Evolutionary conservation across 1,140 invertebrate genomes (phyloP).

Genomic region (Leptinotarsa lineolata): DNA sequence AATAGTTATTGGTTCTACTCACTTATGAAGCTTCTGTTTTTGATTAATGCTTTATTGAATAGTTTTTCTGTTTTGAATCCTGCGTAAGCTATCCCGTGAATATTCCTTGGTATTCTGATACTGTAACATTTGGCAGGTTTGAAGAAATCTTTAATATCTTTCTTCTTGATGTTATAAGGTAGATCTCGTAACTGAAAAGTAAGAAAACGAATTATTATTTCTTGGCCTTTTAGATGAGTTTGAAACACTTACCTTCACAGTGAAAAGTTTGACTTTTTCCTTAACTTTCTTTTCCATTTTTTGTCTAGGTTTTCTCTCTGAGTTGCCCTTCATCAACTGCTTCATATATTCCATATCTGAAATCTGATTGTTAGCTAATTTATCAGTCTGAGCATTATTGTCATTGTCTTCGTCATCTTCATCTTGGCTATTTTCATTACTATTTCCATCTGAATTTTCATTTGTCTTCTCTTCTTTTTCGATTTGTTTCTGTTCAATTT

Average conservation of each 20-base stretch:
- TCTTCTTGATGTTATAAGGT: conserved; percentile 70
- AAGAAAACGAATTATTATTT: neutral
- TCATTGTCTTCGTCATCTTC: conserved; percentile 43
- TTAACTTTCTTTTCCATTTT: conserved; percentile 50
- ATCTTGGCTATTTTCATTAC: conserved; percentile 33
- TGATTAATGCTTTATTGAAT: conserved; percentile 79
- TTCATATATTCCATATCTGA: conserved; percentile 72
- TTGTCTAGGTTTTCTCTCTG: conserved; percentile 49
- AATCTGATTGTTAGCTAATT: conserved; percentile 68
- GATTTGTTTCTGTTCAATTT: conserved; percentile 48
- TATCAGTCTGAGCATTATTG: conserved; percentile 50
- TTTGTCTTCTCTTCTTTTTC: conserved; percentile 44
- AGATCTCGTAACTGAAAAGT: conserved; percentile 62
- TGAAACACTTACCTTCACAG: conserved; percentile 60
- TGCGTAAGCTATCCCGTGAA: conserved; percentile 87
- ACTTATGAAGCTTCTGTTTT: conserved; percentile 86
- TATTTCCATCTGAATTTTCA: conserved; percentile 33
- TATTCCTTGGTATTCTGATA: conserved; percentile 76
- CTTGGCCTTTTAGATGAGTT: neutral
- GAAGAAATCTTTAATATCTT: conserved; percentile 84
- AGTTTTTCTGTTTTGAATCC: conserved; percentile 85
- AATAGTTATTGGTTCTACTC: conserved; percentile 46
- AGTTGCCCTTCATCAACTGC: conserved; percentile 39
- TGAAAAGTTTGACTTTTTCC: conserved; percentile 60
- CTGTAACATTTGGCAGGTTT: conserved; percentile 76